Conservation (phyloP, 2,113 vertebrate genomes). For the Egretta garzetta region DNA sequence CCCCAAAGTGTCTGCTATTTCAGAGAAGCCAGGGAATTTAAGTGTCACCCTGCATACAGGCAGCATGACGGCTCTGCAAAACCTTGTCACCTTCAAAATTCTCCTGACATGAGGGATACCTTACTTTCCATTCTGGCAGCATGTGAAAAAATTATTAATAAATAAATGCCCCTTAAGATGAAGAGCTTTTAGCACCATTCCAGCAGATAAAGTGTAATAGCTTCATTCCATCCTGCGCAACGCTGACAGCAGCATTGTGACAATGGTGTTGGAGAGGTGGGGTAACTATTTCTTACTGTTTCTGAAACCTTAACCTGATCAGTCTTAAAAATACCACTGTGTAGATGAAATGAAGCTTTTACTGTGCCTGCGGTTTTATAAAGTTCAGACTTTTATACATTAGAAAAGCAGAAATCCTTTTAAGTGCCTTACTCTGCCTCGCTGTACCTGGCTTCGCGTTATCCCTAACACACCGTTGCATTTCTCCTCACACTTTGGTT, state of each 20-base stretch:
- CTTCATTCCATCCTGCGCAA: background rate
- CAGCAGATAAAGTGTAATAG: background rate
- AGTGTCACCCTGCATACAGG: background rate
- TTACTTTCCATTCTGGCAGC: background rate
- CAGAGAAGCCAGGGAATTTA: background rate
- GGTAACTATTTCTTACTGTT: background rate
- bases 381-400: background rate
- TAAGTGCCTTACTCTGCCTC: background rate
- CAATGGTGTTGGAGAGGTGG: background rate
- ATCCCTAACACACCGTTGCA: background rate
- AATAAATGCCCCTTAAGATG: background rate
- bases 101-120: background rate
- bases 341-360: background rate
- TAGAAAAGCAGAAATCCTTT: conserved; percentile 12
- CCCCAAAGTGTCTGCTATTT: background rate
- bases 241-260: background rate
- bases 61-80: conserved; percentile 10
- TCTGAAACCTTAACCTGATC: background rate
- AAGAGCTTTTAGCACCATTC: background rate
- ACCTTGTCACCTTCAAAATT: background rate
- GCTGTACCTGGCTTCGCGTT: background rate
- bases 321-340: background rate
- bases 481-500: background rate
- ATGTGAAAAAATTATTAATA: conserved; percentile 1
- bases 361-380: background rate